Percentiles rank a stretch among this genome's conserved stretches.
These are phyloP conservation scores for Passer domesticus DNA, from an alignment of 2,113 vertebrate genomes.

Conservation along the genomic window DNA sequence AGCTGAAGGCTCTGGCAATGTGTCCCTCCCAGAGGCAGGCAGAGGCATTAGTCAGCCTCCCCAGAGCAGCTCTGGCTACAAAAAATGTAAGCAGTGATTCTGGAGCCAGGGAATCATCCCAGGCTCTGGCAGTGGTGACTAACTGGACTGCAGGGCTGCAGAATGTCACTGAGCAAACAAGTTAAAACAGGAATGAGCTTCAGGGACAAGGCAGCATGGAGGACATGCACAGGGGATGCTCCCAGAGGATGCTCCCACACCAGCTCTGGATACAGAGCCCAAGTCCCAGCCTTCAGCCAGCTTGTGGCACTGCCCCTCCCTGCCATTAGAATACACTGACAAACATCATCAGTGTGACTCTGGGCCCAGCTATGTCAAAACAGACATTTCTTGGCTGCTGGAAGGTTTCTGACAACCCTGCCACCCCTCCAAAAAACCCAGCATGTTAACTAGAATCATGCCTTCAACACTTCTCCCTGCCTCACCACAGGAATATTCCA, in stretches of 20 bases:
- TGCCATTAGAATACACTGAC: not conserved
- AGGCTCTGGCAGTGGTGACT: not conserved
- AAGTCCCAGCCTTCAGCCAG: not conserved
- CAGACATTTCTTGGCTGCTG: not conserved
- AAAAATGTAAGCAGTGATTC: not conserved
- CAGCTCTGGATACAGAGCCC: not conserved
- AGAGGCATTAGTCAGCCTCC: conserved; percentile 4
- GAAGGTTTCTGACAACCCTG: not conserved
- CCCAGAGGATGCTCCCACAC: not conserved
- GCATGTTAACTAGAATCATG: not conserved
- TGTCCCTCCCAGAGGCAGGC: not conserved
- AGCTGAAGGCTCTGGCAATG: not conserved
- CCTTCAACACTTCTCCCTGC: conserved; percentile 7
- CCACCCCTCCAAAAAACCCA: not conserved
- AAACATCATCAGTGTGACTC: not conserved
- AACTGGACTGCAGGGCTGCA: conserved; percentile 21
- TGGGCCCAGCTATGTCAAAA: not conserved
- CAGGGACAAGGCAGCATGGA: accelerated
- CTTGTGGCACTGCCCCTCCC: not conserved
- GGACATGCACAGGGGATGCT: not conserved
- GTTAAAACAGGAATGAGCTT: not conserved
- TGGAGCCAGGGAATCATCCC: not conserved
- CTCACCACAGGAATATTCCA: not conserved
- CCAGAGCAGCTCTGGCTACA: not conserved
- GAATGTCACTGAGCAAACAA: conserved; percentile 4